These are phyloP conservation scores for Platichthys stellatus DNA, from an alignment of 2,113 vertebrate genomes.

Conservation along the genomic window DNA sequence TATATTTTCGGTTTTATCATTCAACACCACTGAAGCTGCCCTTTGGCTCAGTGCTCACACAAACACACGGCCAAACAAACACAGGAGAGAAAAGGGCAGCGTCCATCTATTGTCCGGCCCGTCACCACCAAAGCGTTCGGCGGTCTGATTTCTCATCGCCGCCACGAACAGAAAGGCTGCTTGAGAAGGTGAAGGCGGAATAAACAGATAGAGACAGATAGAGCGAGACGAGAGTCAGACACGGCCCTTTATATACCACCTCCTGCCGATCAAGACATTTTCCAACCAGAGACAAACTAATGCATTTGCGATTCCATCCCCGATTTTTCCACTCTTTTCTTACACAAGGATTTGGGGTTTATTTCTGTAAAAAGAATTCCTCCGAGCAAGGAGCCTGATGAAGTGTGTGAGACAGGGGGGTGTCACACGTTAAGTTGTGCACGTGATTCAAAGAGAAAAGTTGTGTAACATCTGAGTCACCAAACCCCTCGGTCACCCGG, in stretches of 20 bases:
- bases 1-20: conserved; percentile 1
- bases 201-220: not conserved
- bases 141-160: conserved; percentile 43
- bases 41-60: conserved; percentile 46
- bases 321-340: conserved; percentile 17
- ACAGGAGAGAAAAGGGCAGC: conserved; percentile 47
- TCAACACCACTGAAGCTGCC: conserved; percentile 18
- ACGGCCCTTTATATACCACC: not conserved
- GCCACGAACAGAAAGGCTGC: conserved; percentile 19
- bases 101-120: conserved; percentile 49
- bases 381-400: not conserved
- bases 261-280: conserved; percentile 30
- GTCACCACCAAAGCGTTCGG: conserved; percentile 32
- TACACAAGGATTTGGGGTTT: not conserved
- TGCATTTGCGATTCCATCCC: conserved; percentile 5
- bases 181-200: conserved; percentile 2
- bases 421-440: not conserved
- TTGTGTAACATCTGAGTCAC: conserved; percentile 35
- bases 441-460: conserved; percentile 11
- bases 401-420: not conserved
- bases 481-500: conserved; percentile 21
- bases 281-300: conserved; percentile 18
- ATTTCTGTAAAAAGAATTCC: not conserved
- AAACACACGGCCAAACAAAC: conserved; percentile 45
- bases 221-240: not conserved